Evolutionary conservation across 1,140 invertebrate genomes (phyloP), one percentile per base, ranked within the genome.

Genomic region (Meloidogyne floridensis): DNA sequence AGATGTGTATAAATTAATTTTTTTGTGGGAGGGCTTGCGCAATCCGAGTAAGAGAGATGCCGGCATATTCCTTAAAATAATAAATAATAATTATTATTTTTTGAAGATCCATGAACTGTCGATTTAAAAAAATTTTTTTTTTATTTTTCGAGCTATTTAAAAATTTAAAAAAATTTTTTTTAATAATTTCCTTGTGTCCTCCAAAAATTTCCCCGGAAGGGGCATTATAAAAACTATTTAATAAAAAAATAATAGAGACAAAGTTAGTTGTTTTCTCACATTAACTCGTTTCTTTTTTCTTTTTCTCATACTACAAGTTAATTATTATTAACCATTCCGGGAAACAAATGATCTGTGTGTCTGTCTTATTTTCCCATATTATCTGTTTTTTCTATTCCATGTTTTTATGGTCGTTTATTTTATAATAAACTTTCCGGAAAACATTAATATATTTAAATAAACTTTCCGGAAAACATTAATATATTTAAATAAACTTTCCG

Each of bases 11-110:
- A 65, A 65, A 65, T 65, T 65, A 65, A 65, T 65, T 65, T 65
- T 65, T 65, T 15, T 32, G 32, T 32, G 32, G 32, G 32, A 32
- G 32, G 15, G 15, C 59, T 65, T 65, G 59, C 59, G 59, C 59
- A 65, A 65, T 65, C n/a, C n/a, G 7, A 65, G 59, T 65, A 65
- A 65, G n/a, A 18, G 59, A 65, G 59, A 65, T 65, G 59, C 59
- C 59, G 59, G n/a, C 59, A 65, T 18, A 6, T 15, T n/a, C n/a
- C 5, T 65, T 65, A 65, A n/a, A 65, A 65, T 65, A 59, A 59
- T 59, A 59, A 47, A 6, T 59, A 59, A 59, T 15, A n/a, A 65
- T n/a, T n/a, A n/a, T n/a, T 7, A 2, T 65, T 6, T 65, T 65
- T 47, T 47, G 47, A 47, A 32, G 32, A 47, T 47, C 47, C 5